Conservation (phyloP, 1,140 invertebrate genomes). For the Polypedilum pembai region DNA sequence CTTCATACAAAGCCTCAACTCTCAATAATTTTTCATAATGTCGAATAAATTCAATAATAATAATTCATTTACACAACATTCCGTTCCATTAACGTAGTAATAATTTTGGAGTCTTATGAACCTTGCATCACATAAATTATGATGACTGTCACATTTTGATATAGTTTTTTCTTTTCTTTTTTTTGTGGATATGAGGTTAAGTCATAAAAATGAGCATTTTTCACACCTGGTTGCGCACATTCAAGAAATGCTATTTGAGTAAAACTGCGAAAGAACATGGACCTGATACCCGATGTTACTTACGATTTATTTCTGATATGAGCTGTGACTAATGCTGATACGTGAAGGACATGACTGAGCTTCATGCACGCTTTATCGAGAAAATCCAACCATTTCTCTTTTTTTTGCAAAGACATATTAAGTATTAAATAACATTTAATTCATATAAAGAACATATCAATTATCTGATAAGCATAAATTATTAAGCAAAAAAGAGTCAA, state of each 20-base stretch:
- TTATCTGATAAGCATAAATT: too few relatives aligned
- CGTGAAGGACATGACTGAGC: too few relatives aligned
- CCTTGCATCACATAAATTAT: slow-evolving; percentile 11
- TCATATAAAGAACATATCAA: too few relatives aligned
- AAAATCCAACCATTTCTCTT: too few relatives aligned
- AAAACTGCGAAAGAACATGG: too few relatives aligned
- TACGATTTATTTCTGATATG: too few relatives aligned
- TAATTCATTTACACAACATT: slow-evolving; percentile 14
- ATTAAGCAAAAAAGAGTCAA: too few relatives aligned
- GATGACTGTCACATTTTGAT: slow-evolving; percentile 7
- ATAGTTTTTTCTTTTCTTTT: not conserved
- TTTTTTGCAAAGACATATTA: too few relatives aligned
- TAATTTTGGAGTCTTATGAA: slow-evolving; percentile 8
- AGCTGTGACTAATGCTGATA: too few relatives aligned
- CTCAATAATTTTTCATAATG: not conserved
- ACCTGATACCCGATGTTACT: too few relatives aligned
- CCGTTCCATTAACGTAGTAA: not conserved
- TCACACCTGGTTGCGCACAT: slow-evolving; percentile 10
- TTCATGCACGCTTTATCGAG: too few relatives aligned
- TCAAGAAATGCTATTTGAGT: not conserved
- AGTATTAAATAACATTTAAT: too few relatives aligned
- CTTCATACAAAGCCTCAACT: not conserved
- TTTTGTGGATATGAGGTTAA: slow-evolving; percentile 8
- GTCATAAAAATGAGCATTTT: slow-evolving; percentile 19
- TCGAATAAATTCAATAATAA: slow-evolving; percentile 7